Percentiles rank a stretch among this genome's conserved stretches.
These are phyloP conservation scores for Periparus ater DNA, from an alignment of 2,797 vertebrate species.

Conservation along the genomic window DNA sequence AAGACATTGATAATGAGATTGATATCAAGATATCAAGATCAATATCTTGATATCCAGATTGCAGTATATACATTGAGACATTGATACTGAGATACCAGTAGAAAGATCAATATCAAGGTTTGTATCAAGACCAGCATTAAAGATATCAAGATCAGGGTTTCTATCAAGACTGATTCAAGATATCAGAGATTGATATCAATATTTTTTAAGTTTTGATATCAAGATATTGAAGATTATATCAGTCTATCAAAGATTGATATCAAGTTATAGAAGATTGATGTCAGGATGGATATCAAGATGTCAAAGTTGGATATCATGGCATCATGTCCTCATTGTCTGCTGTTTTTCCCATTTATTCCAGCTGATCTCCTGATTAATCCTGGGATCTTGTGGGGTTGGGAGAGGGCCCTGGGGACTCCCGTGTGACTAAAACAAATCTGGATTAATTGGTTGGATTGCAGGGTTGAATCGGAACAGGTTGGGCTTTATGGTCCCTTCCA, in stretches of 20 bases:
- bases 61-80: background rate
- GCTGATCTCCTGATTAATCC: background rate
- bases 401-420: background rate
- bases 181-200: background rate
- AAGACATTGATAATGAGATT: background rate
- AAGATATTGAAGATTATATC: background rate
- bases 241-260: no score
- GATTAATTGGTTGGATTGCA: background rate
- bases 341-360: background rate
- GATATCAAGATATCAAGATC: no score
- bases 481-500: background rate
- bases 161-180: background rate
- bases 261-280: background rate
- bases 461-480: background rate
- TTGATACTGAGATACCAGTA: background rate
- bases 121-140: background rate
- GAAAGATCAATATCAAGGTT: background rate
- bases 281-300: background rate
- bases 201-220: background rate
- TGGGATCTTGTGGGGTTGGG: accelerated
- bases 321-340: background rate
- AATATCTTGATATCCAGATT: background rate
- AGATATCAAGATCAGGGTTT: background rate
- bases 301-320: no score
- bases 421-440: background rate